Conservation (phyloP, 2,113 vertebrate species). For the Galbula dea region DNA sequence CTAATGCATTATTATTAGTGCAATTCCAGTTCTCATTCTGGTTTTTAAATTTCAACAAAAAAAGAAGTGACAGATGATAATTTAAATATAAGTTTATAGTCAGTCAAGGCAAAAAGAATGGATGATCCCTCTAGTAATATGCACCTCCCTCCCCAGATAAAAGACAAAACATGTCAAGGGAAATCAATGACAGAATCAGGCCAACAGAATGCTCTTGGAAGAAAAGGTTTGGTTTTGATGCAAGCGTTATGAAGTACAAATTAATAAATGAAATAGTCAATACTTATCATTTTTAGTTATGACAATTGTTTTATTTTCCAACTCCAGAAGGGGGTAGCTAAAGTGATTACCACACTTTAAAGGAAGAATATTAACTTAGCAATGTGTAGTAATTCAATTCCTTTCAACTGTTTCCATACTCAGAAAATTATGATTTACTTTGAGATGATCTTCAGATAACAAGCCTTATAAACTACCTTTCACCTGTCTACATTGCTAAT, state of each 20-base stretch:
- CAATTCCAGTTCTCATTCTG: background rate
- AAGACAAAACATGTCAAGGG: background rate
- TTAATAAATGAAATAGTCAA: background rate
- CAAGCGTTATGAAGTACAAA: background rate
- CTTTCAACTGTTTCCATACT: background rate
- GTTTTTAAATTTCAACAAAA: background rate
- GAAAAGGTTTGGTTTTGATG: background rate
- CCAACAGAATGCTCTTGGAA: background rate
- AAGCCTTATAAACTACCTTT: background rate
- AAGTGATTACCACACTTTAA: background rate
- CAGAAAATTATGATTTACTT: background rate
- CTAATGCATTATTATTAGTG: background rate
- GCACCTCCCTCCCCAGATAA: background rate
- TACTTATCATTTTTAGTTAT: background rate
- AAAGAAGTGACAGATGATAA: background rate
- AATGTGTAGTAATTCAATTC: background rate
- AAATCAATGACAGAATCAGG: background rate
- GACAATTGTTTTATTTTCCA: background rate
- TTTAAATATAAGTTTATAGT: background rate
- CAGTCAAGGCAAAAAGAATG: background rate
- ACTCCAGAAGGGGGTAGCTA: accelerated
- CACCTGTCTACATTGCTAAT: background rate
- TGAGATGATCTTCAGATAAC: background rate
- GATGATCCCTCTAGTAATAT: background rate
- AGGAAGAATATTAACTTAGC: background rate